Base-by-base conservation (phyloP, 2,888 invertebrate species). In the Galerucella pusilla region DNA sequence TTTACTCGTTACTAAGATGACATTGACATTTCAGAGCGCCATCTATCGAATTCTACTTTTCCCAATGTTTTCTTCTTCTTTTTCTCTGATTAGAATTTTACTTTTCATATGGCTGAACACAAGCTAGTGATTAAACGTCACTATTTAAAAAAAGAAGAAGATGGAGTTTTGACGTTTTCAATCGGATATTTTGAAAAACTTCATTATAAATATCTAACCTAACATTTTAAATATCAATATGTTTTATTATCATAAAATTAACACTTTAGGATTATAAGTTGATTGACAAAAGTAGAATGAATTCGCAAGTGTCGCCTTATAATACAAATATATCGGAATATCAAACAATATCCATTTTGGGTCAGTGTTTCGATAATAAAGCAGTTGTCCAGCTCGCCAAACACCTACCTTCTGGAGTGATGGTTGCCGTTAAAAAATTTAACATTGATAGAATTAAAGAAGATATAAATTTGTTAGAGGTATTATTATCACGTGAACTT, bases 361-460 rank as follows among this genome's bases (percentile, higher is more conserved):
- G 93, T 0, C 91, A 91, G 83, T 93, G 94, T 83, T 93, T 92
- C 85, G 92, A 93, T 81, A 92, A 92, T 67, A 89, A 90, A 77
- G 93, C 93, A 11, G 90, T 91, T 2, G 93, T 95, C 28, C 92
- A 93, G 84, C 90, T 94, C 67, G 94, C 93, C 14, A 89, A 91
- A 79, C 92, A 93, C 85, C 89, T 90, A 77, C 91, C 92, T 10
- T 91, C 90, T 69, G 91, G 91, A 74, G 91, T 91, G 79, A 90
- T 92, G 88, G 91, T 95, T 72, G 93, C 94, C 4, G 88, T 95
- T 49, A 95, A 95, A 84, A 92, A 93, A 83, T 94, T 93, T 86
- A 92, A 93, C 83, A 90, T 95, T 86, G 95, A 95, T 83, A 91
- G 91, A 84, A 90, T 91, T 20, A 91, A 91, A 81, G 90, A 91